Percentiles rank a stretch among this genome's conserved stretches.
These are phyloP conservation scores for Cheirogaleus medius DNA, from an alignment of 2,113 vertebrate genomes.

Conservation along the genomic window DNA sequence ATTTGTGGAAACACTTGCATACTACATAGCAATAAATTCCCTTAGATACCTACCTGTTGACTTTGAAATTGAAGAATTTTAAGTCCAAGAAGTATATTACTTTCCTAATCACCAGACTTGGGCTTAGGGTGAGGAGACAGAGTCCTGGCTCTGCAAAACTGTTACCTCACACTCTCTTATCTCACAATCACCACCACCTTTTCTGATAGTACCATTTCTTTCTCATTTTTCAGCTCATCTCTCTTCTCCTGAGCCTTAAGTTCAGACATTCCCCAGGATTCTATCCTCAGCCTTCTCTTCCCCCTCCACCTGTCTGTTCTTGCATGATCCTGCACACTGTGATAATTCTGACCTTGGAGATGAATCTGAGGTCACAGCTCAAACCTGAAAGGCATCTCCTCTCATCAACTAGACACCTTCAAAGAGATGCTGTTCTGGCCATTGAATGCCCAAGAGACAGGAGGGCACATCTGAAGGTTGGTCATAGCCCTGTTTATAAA, in stretches of 20 bases:
- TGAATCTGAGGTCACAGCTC: neutral
- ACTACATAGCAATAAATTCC: neutral
- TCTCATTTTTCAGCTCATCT: neutral
- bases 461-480: neutral
- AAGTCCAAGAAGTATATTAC: neutral
- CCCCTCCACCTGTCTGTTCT: rapidly evolving
- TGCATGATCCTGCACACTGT: neutral
- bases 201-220: neutral
- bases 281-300: neutral
- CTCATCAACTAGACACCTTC: neutral
- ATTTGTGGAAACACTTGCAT: neutral
- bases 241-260: neutral
- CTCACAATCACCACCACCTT: rapidly evolving
- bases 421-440: neutral
- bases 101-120: neutral
- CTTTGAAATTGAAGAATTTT: neutral
- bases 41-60: neutral
- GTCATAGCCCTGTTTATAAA: neutral
- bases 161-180: no score
- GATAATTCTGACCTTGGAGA: neutral
- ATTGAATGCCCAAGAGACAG: rapidly evolving
- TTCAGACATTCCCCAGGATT: neutral
- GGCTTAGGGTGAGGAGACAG: neutral
- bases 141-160: no score
- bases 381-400: no score